These are phyloP conservation scores for Harlomillsia oculata DNA, from an alignment of 1,140 invertebrate species.

Conservation along the genomic window DNA sequence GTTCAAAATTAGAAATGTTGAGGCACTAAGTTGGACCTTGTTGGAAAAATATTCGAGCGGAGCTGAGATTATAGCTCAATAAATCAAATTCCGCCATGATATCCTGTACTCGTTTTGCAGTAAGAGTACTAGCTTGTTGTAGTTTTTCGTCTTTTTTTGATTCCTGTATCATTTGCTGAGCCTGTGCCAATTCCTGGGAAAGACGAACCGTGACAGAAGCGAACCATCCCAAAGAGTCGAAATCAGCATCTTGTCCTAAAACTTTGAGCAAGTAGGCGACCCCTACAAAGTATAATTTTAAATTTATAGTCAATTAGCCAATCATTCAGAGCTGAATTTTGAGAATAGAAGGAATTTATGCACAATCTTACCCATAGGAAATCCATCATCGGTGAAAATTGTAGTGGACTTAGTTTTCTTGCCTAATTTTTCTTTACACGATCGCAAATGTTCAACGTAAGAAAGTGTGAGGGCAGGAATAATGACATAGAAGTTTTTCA, in stretches of 20 bases:
- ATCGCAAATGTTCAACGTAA: slow-evolving; percentile 85
- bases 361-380: slow-evolving; percentile 79
- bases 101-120: slow-evolving; percentile 65
- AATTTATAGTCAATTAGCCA: background rate
- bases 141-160: slow-evolving; percentile 66
- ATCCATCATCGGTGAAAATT: slow-evolving; percentile 95
- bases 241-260: slow-evolving; percentile 58
- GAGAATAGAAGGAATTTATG: too few relatives aligned
- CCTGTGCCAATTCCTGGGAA: slow-evolving; percentile 51
- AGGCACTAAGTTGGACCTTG: slow-evolving; percentile 11
- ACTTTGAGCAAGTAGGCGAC: slow-evolving; percentile 60
- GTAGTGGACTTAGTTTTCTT: slow-evolving; percentile 74
- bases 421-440: slow-evolving; percentile 82
- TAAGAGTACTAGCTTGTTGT: slow-evolving; percentile 87
- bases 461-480: slow-evolving; percentile 89
- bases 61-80: slow-evolving; percentile 81
- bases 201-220: slow-evolving; percentile 71
- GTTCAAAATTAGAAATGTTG: too few relatives aligned
- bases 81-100: slow-evolving; percentile 71
- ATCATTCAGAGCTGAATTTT: background rate
- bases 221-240: slow-evolving; percentile 95
- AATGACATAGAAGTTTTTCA: slow-evolving; percentile 88
- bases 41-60: slow-evolving; percentile 87
- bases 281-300: slow-evolving; percentile 41
- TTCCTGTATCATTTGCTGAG: slow-evolving; percentile 47